Evolutionary conservation across 2,113 vertebrate genomes (phyloP), one percentile per base, ranked within the genome.

Genomic region (Cacatua alba): DNA sequence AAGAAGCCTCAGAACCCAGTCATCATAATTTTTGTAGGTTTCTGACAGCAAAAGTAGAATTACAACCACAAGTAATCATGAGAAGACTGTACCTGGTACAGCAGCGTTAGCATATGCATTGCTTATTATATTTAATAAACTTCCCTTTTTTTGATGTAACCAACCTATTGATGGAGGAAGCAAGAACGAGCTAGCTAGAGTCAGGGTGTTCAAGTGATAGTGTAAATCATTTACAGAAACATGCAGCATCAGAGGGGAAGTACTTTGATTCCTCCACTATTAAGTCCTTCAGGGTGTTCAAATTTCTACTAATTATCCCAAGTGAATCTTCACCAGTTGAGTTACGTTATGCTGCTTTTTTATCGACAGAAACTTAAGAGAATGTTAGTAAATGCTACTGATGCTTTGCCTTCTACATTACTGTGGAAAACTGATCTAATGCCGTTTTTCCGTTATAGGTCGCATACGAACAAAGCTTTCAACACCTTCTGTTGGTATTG

Each of bases 391-490:
- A 64, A 11, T 77, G 21, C 19, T 88, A 2, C 16, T 82, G 26
- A 28, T 82, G 37, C 9, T 87, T 59, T 85, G 13, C 28, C 76
- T 88, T 57, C 21, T 78, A 8, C 31, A 2, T 68, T 39, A 25
- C 7, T 57, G 3, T 86, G 62, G 72, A 60, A 83, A 80, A 25
- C 35, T 91, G 82, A 91, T 92, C 87, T 79, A 60, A 76, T 39
- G 64, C 33, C 17, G 2, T 74, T 87, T 97, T 94, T 96, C 70
- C 90, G 94, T 49, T 26, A 15, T 52, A 99, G 99, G 99, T 51
- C 99, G 99, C 25, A 95, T 99, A 72, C 98, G 99, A 90, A 98
- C 98, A 88, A 99, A 99, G 93, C 97, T 99, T 96, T 98, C 98
- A 15, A 98, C 98, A 0, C 97, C 97, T 17, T 96, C 98, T 82